Evolutionary conservation across 2,888 invertebrate genomes (phyloP), one percentile per base, ranked within the genome.

Genomic region (Platynereis dumerilii): DNA sequence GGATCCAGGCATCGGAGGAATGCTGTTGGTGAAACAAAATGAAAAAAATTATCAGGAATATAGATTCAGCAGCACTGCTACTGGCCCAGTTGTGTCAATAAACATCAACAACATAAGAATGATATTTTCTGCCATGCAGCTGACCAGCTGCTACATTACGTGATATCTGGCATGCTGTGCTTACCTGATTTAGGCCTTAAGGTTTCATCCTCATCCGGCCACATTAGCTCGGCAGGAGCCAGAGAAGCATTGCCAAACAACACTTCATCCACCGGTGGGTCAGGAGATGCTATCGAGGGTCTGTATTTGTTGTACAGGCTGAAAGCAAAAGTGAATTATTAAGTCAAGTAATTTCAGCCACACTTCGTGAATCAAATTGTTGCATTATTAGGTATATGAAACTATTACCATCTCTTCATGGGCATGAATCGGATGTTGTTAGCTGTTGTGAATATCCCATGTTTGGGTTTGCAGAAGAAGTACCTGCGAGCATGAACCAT

Each of bases 391-490:
- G n/a, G n/a, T n/a, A n/a, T n/a, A n/a, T n/a, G n/a, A n/a, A n/a
- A n/a, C n/a, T n/a, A n/a, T 65, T 72, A 81, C 82, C 78, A 76
- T 76, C 82, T 74, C 12, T 72, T 74, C 48, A 75, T 72, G 7
- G 78, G 75, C 22, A 81, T 77, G 66, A 83, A 82, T 44, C 82
- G 60, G 17, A 83, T 71, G 65, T 76, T 74, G 60, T 75, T 76
- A 1, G 82, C 76, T 60, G 78, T 69, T 12, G 79, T 79, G 74
- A 81, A 83, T 22, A 81, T 65, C 17, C 82, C 82, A 72, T 76
- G 76, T 28, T 73, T 70, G 54, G 73, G 74, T 24, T 57, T 69
- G 66, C 80, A 80, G 63, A 76, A 76, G 66, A 83, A 83, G 71
- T 81, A 82, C 55, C 80, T 63, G 42, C 81, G 66, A 3, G 80